Conservation (phyloP, 1,140 invertebrate genomes). For the Neodiprion fabricii region DNA sequence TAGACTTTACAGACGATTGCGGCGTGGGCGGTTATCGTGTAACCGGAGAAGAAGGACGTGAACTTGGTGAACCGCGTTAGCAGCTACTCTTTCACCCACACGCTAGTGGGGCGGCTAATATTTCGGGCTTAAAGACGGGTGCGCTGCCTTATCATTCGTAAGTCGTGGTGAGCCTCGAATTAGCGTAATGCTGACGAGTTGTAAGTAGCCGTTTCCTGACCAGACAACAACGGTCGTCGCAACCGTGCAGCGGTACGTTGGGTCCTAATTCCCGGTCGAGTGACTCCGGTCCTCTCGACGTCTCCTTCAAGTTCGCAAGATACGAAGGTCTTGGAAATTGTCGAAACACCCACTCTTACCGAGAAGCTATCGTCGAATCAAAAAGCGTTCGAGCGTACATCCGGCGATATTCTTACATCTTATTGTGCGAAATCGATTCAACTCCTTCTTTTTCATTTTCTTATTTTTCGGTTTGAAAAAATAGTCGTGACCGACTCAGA, state of each 20-base stretch:
- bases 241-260: background rate
- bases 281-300: constrained; percentile 7
- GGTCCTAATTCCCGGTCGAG: too few relatives aligned
- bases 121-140: too few relatives aligned
- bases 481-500: background rate
- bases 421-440: background rate
- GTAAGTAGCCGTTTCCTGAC: constrained; percentile 6
- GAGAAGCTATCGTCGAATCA: too few relatives aligned
- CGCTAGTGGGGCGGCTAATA: too few relatives aligned
- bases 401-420: too few relatives aligned
- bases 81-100: too few relatives aligned
- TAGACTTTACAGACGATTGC: background rate
- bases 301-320: background rate
- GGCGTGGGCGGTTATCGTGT: background rate
- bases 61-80: background rate
- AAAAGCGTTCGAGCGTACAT: too few relatives aligned
- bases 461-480: too few relatives aligned
- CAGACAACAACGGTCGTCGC: background rate
- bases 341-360: too few relatives aligned
- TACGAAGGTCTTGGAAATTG: too few relatives aligned
- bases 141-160: background rate
- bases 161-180: background rate
- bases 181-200: background rate
- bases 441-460: constrained; percentile 3
- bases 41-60: background rate